phyloP scores from a whole-genome alignment of 2,888 invertebrate species.

The Folsomia candida region DNA sequence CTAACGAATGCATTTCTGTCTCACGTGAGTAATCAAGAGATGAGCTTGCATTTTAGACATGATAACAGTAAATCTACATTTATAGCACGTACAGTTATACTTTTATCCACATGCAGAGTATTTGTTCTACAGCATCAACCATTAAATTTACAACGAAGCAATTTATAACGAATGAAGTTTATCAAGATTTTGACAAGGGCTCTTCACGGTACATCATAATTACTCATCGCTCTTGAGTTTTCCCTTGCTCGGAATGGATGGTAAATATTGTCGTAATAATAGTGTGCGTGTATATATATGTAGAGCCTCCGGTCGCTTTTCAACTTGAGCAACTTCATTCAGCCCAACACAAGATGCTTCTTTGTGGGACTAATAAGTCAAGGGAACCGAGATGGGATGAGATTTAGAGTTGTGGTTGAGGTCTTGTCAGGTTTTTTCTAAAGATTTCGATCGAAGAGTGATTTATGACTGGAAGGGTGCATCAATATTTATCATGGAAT shows the following conservation, averaged over 20 bases:
- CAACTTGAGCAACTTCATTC: not conserved
- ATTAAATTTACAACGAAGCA: not conserved
- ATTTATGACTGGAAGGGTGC: not conserved
- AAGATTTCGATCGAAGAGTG: not conserved
- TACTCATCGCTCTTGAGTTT: not conserved
- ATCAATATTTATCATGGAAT: not conserved
- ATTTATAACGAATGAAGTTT: not conserved
- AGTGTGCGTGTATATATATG: no score
- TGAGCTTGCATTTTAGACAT: no score
- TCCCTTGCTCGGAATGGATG: not conserved
- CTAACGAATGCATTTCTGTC: slow-evolving; percentile 3
- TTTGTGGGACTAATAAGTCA: not conserved
- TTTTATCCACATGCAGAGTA: not conserved
- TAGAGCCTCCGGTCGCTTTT: not conserved
- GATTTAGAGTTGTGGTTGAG: not conserved
- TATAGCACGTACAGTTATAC: no score
- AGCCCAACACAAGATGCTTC: not conserved
- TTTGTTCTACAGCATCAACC: not conserved
- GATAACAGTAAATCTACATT: not conserved
- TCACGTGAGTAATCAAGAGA: not conserved
- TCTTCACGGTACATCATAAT: not conserved
- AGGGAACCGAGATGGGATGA: not conserved
- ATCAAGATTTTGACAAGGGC: not conserved
- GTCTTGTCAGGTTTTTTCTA: not conserved
- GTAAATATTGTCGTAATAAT: not conserved